A percentile compares a stretch with the other conserved stretches of the same genome.
phyloP scores from a whole-genome alignment of 2,113 vertebrate genomes.

The Xenopus borealis region DNA sequence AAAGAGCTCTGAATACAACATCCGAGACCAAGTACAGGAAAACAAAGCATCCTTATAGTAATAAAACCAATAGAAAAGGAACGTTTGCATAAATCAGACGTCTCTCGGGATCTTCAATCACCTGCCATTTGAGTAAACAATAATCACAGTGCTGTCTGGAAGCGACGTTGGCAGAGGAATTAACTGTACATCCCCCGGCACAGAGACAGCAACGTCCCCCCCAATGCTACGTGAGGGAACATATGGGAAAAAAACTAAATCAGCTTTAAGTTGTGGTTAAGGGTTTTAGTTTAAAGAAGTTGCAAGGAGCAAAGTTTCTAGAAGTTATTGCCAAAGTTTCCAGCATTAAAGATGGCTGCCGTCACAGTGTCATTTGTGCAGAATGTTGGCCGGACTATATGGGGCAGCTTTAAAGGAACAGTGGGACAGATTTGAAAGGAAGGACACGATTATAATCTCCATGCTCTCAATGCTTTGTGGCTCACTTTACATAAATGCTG shows the following conservation, averaged over 20 bases:
- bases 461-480: neutral
- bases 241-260: neutral
- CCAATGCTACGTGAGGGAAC: too few relatives aligned
- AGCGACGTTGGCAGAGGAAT: neutral
- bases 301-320: neutral
- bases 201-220: neutral
- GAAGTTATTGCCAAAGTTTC: neutral
- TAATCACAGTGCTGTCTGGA: neutral
- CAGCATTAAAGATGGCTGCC: neutral
- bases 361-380: neutral
- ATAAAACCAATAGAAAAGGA: neutral
- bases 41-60: neutral
- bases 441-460: neutral
- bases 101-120: neutral
- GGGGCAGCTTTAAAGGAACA: neutral
- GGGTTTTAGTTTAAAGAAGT: neutral
- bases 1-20: neutral
- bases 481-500: neutral
- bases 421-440: too few relatives aligned
- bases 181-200: neutral
- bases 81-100: neutral
- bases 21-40: neutral
- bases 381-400: neutral
- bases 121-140: neutral
- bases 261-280: neutral